A percentile compares a stretch with the other conserved stretches of the same genome.
phyloP scores from a whole-genome alignment of 2,113 vertebrate species.

The Solea senegalensis region DNA sequence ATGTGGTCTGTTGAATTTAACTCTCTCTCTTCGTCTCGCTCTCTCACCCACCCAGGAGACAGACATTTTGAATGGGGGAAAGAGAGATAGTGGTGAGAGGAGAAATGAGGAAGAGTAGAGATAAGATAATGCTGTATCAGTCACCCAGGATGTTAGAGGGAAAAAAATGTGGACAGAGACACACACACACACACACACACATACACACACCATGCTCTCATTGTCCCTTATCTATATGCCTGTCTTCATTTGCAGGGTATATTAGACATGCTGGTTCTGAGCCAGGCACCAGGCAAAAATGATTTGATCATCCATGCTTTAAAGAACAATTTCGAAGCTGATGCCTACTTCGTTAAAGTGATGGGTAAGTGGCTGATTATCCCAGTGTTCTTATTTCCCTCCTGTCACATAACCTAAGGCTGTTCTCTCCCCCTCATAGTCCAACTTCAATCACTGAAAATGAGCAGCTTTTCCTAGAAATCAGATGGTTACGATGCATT shows the following conservation, averaged over 20 bases:
- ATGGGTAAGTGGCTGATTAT: constrained; percentile 88
- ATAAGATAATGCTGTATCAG: constrained; percentile 55
- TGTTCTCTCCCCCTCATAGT: constrained; percentile 6
- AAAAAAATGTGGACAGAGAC: constrained; percentile 57
- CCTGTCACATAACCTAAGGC: neutral
- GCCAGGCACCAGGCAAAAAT: constrained; percentile 77
- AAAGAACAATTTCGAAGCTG: constrained; percentile 97
- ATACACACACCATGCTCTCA: constrained; percentile 29
- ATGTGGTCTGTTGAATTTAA: constrained; percentile 24
- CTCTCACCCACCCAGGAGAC: constrained; percentile 15
- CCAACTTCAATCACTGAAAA: constrained; percentile 43
- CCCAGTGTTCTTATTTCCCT: neutral
- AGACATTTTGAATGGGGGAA: constrained; percentile 22
- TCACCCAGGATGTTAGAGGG: constrained; percentile 50
- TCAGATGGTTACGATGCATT: constrained; percentile 33
- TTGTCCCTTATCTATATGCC: constrained; percentile 58
- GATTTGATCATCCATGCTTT: constrained; percentile 89
- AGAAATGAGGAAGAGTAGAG: constrained; percentile 5
- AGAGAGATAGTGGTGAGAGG: constrained; percentile 9
- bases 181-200: constrained; percentile 33
- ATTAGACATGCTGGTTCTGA: constrained; percentile 93
- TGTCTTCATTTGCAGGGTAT: constrained; percentile 87
- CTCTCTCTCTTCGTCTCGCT: constrained; percentile 1
- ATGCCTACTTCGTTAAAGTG: constrained; percentile 99
- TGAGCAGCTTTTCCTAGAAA: constrained; percentile 27